phyloP scores from a whole-genome alignment of 2,113 vertebrate genomes.

The Scartelaos histophorus region DNA sequence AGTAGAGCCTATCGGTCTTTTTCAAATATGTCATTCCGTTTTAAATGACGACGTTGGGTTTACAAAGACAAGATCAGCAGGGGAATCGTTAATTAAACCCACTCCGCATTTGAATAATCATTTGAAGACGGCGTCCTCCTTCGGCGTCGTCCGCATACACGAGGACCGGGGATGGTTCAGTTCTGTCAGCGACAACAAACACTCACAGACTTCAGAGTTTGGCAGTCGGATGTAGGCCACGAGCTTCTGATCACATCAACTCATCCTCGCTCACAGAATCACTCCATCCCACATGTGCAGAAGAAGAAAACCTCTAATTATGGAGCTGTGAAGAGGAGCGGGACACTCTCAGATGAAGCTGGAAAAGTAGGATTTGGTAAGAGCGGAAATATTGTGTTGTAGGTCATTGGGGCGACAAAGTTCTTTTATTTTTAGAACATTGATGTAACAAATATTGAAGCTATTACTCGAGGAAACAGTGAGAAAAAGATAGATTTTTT shows the following conservation, averaged over 20 bases:
- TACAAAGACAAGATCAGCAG: slow-evolving; percentile 48
- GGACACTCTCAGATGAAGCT: not conserved
- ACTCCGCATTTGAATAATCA: slow-evolving; percentile 42
- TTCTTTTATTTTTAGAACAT: too few species aligned
- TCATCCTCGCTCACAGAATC: slow-evolving; percentile 1
- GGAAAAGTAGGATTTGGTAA: not conserved
- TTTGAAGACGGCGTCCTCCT: slow-evolving; percentile 41
- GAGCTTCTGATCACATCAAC: slow-evolving; percentile 16
- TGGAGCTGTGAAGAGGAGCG: not conserved
- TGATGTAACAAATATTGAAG: not conserved
- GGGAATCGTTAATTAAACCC: slow-evolving; percentile 75
- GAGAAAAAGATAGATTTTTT: too few species aligned
- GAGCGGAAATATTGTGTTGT: too few species aligned
- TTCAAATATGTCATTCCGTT: not conserved
- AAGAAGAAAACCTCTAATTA: not conserved
- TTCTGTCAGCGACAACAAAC: slow-evolving; percentile 47
- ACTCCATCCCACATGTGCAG: slow-evolving; percentile 15
- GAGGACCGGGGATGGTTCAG: slow-evolving; percentile 38
- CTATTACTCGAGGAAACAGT: not conserved
- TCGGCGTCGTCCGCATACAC: slow-evolving; percentile 45
- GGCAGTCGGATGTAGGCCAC: slow-evolving; percentile 47
- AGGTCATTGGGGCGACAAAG: too few species aligned
- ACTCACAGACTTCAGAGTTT: slow-evolving; percentile 11
- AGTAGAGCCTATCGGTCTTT: too few species aligned
- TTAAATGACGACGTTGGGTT: not conserved